Evolutionary conservation across 2,113 vertebrate species (phyloP).

Genomic region (Eudyptes chrysolophus): DNA sequence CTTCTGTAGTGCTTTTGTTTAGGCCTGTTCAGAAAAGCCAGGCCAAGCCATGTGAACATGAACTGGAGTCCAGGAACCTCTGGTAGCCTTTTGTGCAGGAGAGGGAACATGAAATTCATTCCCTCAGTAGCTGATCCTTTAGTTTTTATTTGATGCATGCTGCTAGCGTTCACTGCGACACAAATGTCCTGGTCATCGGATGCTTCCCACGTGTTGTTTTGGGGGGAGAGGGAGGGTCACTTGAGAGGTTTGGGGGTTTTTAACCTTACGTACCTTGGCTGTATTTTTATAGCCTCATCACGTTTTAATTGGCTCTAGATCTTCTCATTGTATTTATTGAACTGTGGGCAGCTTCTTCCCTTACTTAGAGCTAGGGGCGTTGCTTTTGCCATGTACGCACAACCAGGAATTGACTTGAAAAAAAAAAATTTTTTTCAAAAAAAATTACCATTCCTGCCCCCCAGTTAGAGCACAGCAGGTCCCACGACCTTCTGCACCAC

Average conservation of each 20-base stretch:
- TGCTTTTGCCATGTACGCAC: background rate
- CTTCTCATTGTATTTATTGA: background rate
- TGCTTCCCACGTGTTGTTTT: slow-evolving; percentile 1
- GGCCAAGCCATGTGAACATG: background rate
- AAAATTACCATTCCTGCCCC: background rate
- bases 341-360: background rate
- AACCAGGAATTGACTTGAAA: background rate
- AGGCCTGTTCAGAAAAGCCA: background rate
- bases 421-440: background rate
- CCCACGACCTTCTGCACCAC: fast-evolving
- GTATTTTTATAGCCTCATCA: slow-evolving; percentile 3
- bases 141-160: background rate
- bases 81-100: background rate
- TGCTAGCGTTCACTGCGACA: background rate
- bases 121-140: background rate
- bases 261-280: background rate
- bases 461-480: background rate
- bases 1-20: background rate
- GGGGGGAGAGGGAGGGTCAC: background rate
- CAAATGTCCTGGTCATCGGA: background rate
- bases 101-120: background rate
- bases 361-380: background rate
- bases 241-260: background rate
- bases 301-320: background rate
- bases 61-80: background rate